A percentile compares a stretch with the other conserved stretches of the same genome.
phyloP scores from a whole-genome alignment of 2,888 invertebrate species.

The Germaria angustata region DNA sequence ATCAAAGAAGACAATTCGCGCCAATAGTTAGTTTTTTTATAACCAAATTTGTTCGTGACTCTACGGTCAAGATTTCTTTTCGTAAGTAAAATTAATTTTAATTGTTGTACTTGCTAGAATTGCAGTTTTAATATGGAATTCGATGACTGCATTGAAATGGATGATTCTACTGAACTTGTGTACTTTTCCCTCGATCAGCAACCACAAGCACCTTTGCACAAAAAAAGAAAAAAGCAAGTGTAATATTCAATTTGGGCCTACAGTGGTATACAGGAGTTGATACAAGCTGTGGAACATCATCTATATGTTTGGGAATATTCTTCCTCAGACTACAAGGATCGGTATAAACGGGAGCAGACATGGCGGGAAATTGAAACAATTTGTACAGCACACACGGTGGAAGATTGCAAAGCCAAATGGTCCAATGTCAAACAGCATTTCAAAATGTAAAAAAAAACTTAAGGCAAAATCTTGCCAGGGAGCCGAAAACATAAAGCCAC shows the following conservation, averaged over 20 bases:
- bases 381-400: too few species aligned
- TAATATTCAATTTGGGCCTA: background rate
- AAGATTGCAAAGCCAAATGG: background rate
- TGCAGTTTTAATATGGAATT: background rate
- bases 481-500: background rate
- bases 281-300: too few species aligned
- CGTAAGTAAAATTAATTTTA: background rate
- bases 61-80: too few species aligned
- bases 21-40: background rate
- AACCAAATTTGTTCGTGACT: background rate
- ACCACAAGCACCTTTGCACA: constrained; percentile 1
- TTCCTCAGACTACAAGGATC: background rate
- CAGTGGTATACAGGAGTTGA: too few species aligned
- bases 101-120: background rate
- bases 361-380: too few species aligned
- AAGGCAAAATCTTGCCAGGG: too few species aligned
- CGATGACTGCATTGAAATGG: background rate
- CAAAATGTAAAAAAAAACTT: too few species aligned
- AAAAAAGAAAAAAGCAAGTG: background rate
- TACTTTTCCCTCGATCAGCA: too few species aligned
- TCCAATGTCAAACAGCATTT: background rate
- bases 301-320: too few species aligned
- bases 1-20: background rate
- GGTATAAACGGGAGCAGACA: background rate
- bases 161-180: too few species aligned